Conservation (phyloP, 2,113 vertebrate species). For the Chlorodrepanis virens region DNA sequence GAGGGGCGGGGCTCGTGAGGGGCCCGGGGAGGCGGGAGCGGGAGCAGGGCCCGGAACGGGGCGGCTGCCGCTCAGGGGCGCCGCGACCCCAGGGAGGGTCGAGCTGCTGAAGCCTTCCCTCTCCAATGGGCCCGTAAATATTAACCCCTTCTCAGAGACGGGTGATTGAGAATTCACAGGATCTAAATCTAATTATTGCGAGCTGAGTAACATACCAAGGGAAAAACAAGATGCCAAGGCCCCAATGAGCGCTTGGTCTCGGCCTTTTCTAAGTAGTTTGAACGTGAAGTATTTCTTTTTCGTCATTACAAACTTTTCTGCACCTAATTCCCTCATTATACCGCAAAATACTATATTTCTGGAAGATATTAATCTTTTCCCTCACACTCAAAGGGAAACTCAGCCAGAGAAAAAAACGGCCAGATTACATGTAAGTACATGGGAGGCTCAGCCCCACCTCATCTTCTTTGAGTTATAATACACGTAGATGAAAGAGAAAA, state of each 20-base stretch:
- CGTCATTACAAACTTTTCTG: background rate
- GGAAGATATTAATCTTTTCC: background rate
- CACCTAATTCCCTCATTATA: background rate
- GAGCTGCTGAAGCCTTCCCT: too few relatives aligned
- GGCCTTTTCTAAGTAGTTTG: background rate
- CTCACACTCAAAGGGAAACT: background rate
- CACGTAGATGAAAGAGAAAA: accelerated
- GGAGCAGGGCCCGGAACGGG: too few relatives aligned
- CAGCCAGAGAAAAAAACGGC: background rate
- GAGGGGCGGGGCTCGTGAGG: background rate
- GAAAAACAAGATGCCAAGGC: accelerated
- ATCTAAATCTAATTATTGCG: background rate
- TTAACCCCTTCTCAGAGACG: accelerated
- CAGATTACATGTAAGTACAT: background rate
- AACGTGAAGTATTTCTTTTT: background rate
- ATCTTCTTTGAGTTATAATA: background rate
- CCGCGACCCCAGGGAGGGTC: accelerated
- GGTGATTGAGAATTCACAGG: accelerated
- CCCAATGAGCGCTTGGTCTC: accelerated
- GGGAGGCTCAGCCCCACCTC: background rate
- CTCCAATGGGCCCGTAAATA: accelerated
- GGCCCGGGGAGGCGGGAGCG: too few relatives aligned
- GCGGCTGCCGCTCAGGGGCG: accelerated
- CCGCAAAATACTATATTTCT: background rate
- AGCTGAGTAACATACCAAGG: accelerated